Base-by-base conservation (phyloP, 2,797 vertebrate genomes). In the Phataginus tetradactyla region DNA sequence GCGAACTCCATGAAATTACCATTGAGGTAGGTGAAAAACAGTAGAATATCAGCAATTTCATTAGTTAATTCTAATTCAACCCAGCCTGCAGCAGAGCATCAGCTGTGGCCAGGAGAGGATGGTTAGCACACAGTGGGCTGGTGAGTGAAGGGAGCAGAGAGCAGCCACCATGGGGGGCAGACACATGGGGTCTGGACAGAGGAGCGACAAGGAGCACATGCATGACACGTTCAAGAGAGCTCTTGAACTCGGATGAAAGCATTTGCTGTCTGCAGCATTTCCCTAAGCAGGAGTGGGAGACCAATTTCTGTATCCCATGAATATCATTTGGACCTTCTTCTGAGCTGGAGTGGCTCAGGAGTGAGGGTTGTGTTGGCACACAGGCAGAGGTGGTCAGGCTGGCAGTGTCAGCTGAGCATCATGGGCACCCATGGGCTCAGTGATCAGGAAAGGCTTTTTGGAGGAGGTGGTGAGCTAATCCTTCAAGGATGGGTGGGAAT, bases 301-400 rank as follows among this genome's bases (percentile, higher is more conserved):
- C 29, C 3, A 23, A 49, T 53, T 23, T 42, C 61, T 6, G 25
- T 53, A 29, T 61, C 71, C 84, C 69, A 18, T 45, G n/a, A 69
- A 17, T 66, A 37, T 49, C 1, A 1, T 69, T 13, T 1, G 0
- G 13, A 49, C 37, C 66, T 29, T 71, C 34, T 39, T 51, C 51
- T 75, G 69, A 81, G 51, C 51, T 39, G 17, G 0, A 1, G 5
- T 88, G 77, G 23, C 37, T 18, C 14, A 7, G 18, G 53, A 69
- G 29, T 42, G 6, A 29, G n/a, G 17, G 1, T 37, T 49, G 11
- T 0, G 5, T 3, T 0, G 4, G 49, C 5, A 37, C 34, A 21
- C 20, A 49, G 69, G 66, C 61, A 69, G 77, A 10, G 1, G 29
- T 10, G 34, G n/a, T 61, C 90, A 18, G 42, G 27, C 64, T 51